Conservation (phyloP, 92 coral and sea anemone species). For the Epizoanthus ramosus region DNA sequence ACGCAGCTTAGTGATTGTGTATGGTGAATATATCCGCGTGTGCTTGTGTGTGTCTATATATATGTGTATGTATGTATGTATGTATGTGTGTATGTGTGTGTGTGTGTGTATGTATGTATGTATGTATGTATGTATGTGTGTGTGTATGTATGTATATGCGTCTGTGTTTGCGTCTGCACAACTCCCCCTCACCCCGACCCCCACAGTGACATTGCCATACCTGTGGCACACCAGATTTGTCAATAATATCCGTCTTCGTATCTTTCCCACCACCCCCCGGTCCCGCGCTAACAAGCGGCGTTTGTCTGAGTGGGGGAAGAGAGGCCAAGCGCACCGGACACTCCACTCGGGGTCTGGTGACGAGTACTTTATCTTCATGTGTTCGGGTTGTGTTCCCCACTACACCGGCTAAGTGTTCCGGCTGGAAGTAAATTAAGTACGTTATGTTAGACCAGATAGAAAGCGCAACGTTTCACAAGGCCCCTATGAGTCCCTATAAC, state of each 20-base stretch:
- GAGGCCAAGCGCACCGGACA: conserved; percentile 62
- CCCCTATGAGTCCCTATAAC: too few relatives aligned
- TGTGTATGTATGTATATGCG: too few relatives aligned
- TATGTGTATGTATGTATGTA: too few relatives aligned
- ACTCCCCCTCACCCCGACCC: too few relatives aligned
- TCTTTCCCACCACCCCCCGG: conserved; percentile 10
- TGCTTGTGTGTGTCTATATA: too few relatives aligned
- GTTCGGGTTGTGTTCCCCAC: conserved; percentile 70
- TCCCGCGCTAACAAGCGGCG: conserved; percentile 56
- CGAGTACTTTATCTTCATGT: conserved; percentile 51
- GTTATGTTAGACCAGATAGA: not conserved
- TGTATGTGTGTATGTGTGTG: too few relatives aligned
- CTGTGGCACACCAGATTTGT: conserved; percentile 25
- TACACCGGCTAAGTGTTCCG: conserved; percentile 73
- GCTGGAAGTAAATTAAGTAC: conserved; percentile 37
- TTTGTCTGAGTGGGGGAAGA: conserved; percentile 77
- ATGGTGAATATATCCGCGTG: too few relatives aligned
- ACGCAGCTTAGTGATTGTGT: too few relatives aligned
- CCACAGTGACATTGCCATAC: not conserved
- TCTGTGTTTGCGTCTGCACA: too few relatives aligned
- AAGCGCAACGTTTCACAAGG: too few relatives aligned
- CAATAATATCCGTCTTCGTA: not conserved
- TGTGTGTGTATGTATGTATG: too few relatives aligned
- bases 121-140: too few relatives aligned
- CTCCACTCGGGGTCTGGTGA: conserved; percentile 37